Evolutionary conservation across 2,888 invertebrate genomes (phyloP).

Genomic region (Eubasilissa splendida): DNA sequence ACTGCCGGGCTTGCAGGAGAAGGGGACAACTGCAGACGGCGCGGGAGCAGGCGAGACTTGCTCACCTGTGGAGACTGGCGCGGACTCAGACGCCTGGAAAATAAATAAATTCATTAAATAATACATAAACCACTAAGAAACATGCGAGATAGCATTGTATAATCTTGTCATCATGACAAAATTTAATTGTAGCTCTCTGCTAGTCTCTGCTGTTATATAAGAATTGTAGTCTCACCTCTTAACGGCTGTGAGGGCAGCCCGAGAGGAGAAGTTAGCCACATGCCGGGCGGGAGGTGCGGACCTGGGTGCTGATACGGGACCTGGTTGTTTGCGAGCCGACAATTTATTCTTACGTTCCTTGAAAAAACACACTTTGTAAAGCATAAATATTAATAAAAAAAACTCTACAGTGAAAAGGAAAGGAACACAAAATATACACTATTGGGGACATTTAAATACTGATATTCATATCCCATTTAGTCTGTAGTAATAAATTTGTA

Average conservation of each 20-base stretch:
- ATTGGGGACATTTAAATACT: too few relatives aligned
- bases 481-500: too few relatives aligned
- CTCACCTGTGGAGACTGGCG: constrained; percentile 46
- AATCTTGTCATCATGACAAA: not conserved
- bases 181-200: not conserved
- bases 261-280: constrained; percentile 59
- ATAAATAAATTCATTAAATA: constrained; percentile 49
- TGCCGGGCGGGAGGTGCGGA: constrained; percentile 62
- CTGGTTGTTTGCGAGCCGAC: constrained; percentile 71
- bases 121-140: constrained; percentile 37
- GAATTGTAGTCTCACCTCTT: constrained; percentile 60
- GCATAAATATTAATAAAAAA: too few relatives aligned
- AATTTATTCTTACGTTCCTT: constrained; percentile 71
- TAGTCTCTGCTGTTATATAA: not conserved
- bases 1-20: not conserved
- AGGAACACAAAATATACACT: too few relatives aligned
- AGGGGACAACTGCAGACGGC: constrained; percentile 51
- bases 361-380: constrained; percentile 34
- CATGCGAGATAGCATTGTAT: not conserved
- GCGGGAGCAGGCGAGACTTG: constrained; percentile 43
- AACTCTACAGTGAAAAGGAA: too few relatives aligned
- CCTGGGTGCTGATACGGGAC: constrained; percentile 61
- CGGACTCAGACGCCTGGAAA: constrained; percentile 53
- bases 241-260: constrained; percentile 60
- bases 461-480: too few relatives aligned